Conservation (phyloP, 2,888 invertebrate genomes). For the Lasiommata megera region DNA sequence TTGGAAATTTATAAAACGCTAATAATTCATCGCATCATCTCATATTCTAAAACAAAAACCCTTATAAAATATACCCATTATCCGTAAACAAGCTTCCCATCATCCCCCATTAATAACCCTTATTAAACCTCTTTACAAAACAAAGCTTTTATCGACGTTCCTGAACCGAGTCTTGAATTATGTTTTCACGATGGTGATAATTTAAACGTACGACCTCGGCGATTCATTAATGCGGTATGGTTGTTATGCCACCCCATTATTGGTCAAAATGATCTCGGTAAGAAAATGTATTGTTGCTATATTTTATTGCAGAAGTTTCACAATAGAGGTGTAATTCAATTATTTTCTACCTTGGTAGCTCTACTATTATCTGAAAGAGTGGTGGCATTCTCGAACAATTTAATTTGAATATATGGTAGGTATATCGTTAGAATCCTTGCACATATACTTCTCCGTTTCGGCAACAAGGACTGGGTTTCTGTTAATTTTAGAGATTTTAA, state of each 20-base stretch:
- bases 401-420: no score
- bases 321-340: not conserved
- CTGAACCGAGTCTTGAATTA: constrained; percentile 34
- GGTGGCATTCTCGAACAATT: no score
- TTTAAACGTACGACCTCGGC: constrained; percentile 41
- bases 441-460: no score
- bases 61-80: constrained; percentile 12
- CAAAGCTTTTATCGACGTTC: constrained; percentile 26
- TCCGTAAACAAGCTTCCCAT: constrained; percentile 19
- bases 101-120: constrained; percentile 19
- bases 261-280: constrained; percentile 28
- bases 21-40: constrained; percentile 3
- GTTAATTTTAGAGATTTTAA: no score
- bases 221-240: constrained; percentile 44
- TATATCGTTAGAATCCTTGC: no score
- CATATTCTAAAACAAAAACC: constrained; percentile 1
- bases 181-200: constrained; percentile 43
- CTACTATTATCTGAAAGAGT: not conserved
- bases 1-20: not conserved
- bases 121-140: constrained; percentile 29
- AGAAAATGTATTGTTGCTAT: constrained; percentile 22
- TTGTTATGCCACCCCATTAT: constrained; percentile 45
- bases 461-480: no score
- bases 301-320: constrained; percentile 14
- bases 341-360: not conserved